phyloP scores from a whole-genome alignment of 2,888 invertebrate genomes.

The Nephrotoma guestfalica region DNA sequence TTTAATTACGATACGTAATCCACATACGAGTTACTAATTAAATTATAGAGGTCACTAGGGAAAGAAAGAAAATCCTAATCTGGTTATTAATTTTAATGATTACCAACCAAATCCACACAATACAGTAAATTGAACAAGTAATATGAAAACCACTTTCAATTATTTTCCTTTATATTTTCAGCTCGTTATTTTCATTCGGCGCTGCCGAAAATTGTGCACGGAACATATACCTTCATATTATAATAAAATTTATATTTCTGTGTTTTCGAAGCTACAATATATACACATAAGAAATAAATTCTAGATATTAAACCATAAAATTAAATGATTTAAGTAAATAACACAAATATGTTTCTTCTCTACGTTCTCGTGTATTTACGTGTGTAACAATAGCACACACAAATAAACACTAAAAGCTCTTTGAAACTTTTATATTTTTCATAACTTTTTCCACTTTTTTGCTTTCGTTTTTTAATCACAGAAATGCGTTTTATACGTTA shows the following conservation, averaged over 20 bases:
- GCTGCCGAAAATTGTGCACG: background rate
- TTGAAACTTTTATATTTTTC: background rate
- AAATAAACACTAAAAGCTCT: background rate
- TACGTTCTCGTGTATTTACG: background rate
- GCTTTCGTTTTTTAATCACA: background rate
- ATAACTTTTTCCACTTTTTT: background rate
- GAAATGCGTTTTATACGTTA: background rate
- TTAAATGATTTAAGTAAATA: background rate
- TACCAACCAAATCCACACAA: background rate
- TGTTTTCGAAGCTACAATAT: background rate
- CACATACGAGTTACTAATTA: background rate
- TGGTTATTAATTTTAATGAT: background rate
- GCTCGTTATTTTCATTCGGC: background rate
- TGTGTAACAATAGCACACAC: background rate
- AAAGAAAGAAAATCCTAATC: background rate
- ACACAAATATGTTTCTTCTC: background rate
- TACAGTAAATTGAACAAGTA: background rate
- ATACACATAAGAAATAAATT: background rate
- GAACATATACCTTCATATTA: background rate
- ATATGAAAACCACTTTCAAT: background rate
- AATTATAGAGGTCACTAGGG: too few relatives aligned
- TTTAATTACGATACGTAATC: too few relatives aligned
- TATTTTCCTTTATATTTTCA: background rate
- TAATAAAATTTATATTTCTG: background rate
- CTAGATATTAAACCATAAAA: background rate